A percentile compares a stretch with the other conserved stretches of the same genome.
phyloP scores from a whole-genome alignment of 1,140 invertebrate species.

The Bombus haemorrhoidalis region DNA sequence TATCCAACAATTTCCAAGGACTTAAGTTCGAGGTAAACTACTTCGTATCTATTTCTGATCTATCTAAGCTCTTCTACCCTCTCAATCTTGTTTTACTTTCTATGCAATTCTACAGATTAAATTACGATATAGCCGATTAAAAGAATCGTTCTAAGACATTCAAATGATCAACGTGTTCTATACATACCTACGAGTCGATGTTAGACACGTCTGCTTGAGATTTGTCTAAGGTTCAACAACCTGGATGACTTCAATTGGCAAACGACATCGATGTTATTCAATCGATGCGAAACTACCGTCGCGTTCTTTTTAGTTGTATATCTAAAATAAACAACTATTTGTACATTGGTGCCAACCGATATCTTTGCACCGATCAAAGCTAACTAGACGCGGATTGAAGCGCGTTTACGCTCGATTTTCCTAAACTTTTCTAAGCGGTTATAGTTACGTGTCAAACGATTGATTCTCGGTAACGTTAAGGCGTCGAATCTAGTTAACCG shows the following conservation, averaged over 20 bases:
- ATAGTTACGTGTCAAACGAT: background rate
- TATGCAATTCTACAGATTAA: background rate
- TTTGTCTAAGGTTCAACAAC: slow-evolving; percentile 39
- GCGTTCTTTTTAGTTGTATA: slow-evolving; percentile 38
- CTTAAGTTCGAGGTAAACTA: background rate
- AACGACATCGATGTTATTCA: slow-evolving; percentile 57
- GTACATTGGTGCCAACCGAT: slow-evolving; percentile 27
- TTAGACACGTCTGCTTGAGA: slow-evolving; percentile 8
- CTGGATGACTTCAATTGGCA: slow-evolving; percentile 55
- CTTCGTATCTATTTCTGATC: background rate
- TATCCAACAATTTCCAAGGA: slow-evolving; percentile 19
- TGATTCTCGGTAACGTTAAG: no score
- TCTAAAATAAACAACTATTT: slow-evolving; percentile 47
- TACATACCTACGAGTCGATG: slow-evolving; percentile 1
- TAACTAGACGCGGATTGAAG: background rate
- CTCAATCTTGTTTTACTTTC: background rate
- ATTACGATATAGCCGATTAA: background rate
- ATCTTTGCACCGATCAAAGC: background rate
- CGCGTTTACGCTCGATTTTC: background rate
- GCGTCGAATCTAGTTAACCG: no score
- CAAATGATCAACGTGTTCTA: background rate
- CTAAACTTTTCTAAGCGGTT: background rate
- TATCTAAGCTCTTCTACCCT: no score
- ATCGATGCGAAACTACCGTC: slow-evolving; percentile 22
- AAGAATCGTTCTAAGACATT: slow-evolving; percentile 11